Evolutionary conservation across 2,113 vertebrate genomes (phyloP).

Genomic region (Rynchops niger): DNA sequence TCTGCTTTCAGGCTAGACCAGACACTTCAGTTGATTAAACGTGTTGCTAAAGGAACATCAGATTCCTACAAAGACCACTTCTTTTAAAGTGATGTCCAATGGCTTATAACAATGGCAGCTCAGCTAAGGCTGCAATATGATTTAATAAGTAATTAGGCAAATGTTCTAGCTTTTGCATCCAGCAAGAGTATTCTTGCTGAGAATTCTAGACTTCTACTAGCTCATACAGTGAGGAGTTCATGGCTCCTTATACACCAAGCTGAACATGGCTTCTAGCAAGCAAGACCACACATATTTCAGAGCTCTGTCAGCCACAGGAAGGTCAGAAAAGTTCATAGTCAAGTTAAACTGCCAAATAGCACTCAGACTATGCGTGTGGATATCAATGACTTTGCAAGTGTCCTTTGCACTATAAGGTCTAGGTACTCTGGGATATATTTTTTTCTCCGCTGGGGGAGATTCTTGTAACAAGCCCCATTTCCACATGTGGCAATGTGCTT

Average conservation of each 20-base stretch:
- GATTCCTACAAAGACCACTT: neutral
- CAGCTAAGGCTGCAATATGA: neutral
- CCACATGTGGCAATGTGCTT: neutral
- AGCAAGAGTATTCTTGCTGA: neutral
- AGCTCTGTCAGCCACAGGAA: neutral
- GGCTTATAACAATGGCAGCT: neutral
- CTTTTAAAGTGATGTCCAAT: neutral
- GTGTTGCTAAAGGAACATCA: neutral
- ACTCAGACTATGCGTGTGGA: rapidly evolving
- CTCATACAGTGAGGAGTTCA: neutral
- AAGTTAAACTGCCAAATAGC: neutral
- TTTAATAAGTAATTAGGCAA: neutral
- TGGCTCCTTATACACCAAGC: neutral
- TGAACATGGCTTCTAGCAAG: neutral
- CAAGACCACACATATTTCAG: neutral
- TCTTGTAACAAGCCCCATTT: neutral
- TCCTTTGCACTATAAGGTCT: neutral
- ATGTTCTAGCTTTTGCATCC: neutral
- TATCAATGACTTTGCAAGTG: neutral
- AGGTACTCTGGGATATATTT: neutral
- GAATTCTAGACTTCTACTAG: neutral
- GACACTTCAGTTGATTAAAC: neutral
- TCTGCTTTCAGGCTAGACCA: neutral
- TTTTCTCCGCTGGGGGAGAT: neutral
- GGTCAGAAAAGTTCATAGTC: neutral